Percentiles rank a stretch among this genome's conserved stretches.
Conservation (phyloP, 2,888 invertebrate genomes). For the Crioceris asparagi region DNA sequence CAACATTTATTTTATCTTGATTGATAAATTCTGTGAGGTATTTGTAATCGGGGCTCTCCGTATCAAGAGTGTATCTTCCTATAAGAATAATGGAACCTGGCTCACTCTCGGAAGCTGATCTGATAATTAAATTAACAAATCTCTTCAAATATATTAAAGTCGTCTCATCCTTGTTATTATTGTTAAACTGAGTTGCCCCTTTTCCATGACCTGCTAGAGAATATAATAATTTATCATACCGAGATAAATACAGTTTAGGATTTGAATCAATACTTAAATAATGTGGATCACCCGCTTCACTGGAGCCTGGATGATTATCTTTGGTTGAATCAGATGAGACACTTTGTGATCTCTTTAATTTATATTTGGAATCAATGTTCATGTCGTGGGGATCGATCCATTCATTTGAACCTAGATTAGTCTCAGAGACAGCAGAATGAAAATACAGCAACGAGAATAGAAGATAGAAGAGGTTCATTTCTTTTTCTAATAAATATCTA, state of each 20-base stretch:
- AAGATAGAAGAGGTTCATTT: too few relatives aligned
- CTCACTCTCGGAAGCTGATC: constrained; percentile 15
- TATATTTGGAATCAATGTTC: constrained; percentile 15
- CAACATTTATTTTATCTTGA: constrained; percentile 9
- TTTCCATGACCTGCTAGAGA: not conserved
- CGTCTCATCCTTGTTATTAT: constrained; percentile 7
- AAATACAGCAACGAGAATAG: too few relatives aligned
- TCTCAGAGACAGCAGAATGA: too few relatives aligned
- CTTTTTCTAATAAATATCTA: too few relatives aligned
- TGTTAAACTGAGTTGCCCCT: not conserved
- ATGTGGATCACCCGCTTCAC: not conserved
- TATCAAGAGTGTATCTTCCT: constrained; percentile 16
- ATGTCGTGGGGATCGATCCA: constrained; percentile 23
- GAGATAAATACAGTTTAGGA: too few relatives aligned
- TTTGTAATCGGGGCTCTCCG: constrained; percentile 13
- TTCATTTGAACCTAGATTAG: too few relatives aligned
- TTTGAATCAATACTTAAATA: too few relatives aligned
- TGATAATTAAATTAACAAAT: constrained; percentile 16
- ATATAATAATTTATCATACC: not conserved
- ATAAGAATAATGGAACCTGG: constrained; percentile 9
- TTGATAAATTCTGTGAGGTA: constrained; percentile 17
- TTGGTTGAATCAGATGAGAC: too few relatives aligned
- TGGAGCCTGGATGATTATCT: too few relatives aligned
- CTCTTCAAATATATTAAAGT: constrained; percentile 16
- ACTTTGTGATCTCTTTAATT: constrained; percentile 8